phyloP scores from a whole-genome alignment of 1,140 invertebrate genomes.

The Drosophila prosaltans region DNA sequence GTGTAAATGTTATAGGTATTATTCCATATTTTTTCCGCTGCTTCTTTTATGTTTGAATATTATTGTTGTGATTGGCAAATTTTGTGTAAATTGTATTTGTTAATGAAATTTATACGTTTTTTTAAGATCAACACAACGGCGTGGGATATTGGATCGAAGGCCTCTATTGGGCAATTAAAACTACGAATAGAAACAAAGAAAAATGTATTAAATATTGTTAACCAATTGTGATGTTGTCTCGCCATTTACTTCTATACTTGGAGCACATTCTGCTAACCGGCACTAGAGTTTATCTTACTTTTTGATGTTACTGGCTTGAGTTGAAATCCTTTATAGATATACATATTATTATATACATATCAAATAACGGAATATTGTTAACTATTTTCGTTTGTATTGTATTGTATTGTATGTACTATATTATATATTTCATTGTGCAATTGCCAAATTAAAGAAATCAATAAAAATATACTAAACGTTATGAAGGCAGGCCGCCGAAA shows the following conservation, averaged over 20 bases:
- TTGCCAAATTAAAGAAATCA: slow-evolving; percentile 41
- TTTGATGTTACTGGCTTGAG: slow-evolving; percentile 22
- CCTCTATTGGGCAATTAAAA: slow-evolving; percentile 71
- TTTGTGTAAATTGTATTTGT: slow-evolving; percentile 43
- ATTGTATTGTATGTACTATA: slow-evolving; percentile 38
- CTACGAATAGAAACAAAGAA: slow-evolving; percentile 11
- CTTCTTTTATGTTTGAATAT: slow-evolving; percentile 36
- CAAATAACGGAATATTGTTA: slow-evolving; percentile 39
- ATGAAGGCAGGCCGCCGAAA: neutral
- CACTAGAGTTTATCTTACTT: slow-evolving; percentile 19
- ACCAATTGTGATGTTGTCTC: slow-evolving; percentile 66
- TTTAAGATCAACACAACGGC: slow-evolving; percentile 54
- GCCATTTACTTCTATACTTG: slow-evolving; percentile 40
- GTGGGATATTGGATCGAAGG: slow-evolving; percentile 60
- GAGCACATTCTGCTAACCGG: slow-evolving; percentile 57
- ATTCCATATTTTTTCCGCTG: neutral
- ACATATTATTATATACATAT: slow-evolving; percentile 46
- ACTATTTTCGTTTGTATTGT: slow-evolving; percentile 30
- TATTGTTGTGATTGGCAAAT: slow-evolving; percentile 2
- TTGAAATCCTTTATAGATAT: slow-evolving; percentile 22
- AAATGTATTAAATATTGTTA: slow-evolving; percentile 26
- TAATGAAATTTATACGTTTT: slow-evolving; percentile 34
- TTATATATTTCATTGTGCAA: slow-evolving; percentile 33
- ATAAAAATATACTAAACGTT: slow-evolving; percentile 51
- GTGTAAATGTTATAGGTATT: slow-evolving; percentile 52